Conservation (phyloP, 1,140 invertebrate species). For the Theocolax elegans region DNA sequence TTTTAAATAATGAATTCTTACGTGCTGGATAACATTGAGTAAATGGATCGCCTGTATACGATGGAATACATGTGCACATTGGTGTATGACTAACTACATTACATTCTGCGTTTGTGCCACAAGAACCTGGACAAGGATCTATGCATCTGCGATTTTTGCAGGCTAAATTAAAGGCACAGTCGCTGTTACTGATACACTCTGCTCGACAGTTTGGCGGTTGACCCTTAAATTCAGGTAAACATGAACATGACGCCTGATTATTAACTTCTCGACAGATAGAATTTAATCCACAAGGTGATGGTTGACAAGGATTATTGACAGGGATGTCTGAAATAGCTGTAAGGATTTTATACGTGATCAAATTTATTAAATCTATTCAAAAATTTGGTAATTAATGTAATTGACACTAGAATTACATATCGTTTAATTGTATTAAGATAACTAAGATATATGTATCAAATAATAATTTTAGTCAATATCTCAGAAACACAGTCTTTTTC, state of each 20-base stretch:
- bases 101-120: slow-evolving; percentile 79
- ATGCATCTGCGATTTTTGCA: slow-evolving; percentile 81
- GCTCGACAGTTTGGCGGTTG: slow-evolving; percentile 74
- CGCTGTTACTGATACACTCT: slow-evolving; percentile 80
- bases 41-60: slow-evolving; percentile 79
- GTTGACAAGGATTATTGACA: slow-evolving; percentile 64
- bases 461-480: slow-evolving; percentile 31
- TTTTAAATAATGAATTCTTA: slow-evolving; percentile 58
- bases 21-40: slow-evolving; percentile 64
- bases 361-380: no score
- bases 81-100: slow-evolving; percentile 80
- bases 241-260: slow-evolving; percentile 73
- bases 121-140: slow-evolving; percentile 81
- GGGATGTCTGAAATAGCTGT: slow-evolving; percentile 69
- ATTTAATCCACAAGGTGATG: slow-evolving; percentile 71
- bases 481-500: no score
- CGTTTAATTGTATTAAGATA: no score
- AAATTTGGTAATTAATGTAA: no score
- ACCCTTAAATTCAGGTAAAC: slow-evolving; percentile 69
- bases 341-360: slow-evolving; percentile 50
- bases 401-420: no score
- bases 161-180: slow-evolving; percentile 76
- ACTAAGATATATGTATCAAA: no score
- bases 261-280: slow-evolving; percentile 73
- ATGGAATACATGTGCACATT: slow-evolving; percentile 77